Evolutionary conservation across 2,113 vertebrate species (phyloP), one percentile per base, ranked within the genome.

Genomic region (Campylomormyrus numenius): DNA sequence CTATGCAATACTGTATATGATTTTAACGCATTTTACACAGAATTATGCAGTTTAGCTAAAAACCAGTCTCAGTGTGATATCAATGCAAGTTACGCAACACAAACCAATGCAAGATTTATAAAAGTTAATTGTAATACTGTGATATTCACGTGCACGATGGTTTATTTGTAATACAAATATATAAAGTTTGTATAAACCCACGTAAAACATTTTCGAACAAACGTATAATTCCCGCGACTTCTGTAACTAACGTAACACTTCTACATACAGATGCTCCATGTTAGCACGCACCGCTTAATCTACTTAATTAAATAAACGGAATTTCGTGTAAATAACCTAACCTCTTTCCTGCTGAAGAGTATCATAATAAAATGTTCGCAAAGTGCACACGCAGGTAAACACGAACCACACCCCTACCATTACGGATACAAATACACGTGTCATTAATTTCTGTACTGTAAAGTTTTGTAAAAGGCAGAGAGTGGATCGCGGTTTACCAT

Each of bases 401-500:
- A 80, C 17, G 4, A 80, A 39, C 74, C 27, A 77, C 1, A 42
- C 31, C 35, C 5, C 31, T 39, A 39, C 35, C 35, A 80, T 19
- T 80, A 80, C 74, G 74, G 13, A 70, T 0, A 3, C 3, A 74
- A 4, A 74, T 13, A 74, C 66, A 74, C 11, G 27, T 74, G 1
- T 74, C 27, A 13, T 74, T 80, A 42, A 42, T 80, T 19, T 80
- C 35, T 3, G 70, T 17, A 39, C 15, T 31, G 31, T 42, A 2
- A 80, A 80, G 70, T 17, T 80, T 17, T 31, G 62, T 31, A 42
- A 4, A 24, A 84, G 17, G 21, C 6, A 13, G 3, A 31, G n/a
- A 27, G 62, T 11, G 10, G 62, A 27, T 66, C n/a, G n/a, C 86
- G 35, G 46, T 96, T 94, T 94, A 96, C 96, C 95, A 94, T 95